A percentile compares a stretch with the other conserved stretches of the same genome.
Conservation (phyloP, 2,888 invertebrate species). For the Drosophila birchii region DNA sequence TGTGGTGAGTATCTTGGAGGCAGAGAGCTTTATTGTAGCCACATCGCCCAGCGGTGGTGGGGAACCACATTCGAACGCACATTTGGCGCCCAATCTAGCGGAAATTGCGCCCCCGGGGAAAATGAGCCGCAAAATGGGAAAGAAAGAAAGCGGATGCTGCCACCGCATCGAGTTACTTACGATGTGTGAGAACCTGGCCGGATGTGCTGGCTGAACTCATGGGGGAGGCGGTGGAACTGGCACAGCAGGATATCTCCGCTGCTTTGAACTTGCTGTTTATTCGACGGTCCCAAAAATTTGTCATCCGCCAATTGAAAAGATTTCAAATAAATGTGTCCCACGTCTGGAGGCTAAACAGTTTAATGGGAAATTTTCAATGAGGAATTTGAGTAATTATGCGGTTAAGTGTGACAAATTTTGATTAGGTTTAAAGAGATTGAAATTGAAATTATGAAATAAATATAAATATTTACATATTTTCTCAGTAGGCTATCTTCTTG, state of each 20-base stretch:
- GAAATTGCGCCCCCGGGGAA: slow-evolving; percentile 39
- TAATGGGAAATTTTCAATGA: background rate
- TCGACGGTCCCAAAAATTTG: slow-evolving; percentile 14
- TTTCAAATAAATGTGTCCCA: background rate
- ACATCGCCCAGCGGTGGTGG: slow-evolving; percentile 11
- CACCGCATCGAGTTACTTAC: slow-evolving; percentile 23
- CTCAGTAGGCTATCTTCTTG: background rate
- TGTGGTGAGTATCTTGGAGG: slow-evolving; percentile 47
- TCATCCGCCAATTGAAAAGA: slow-evolving; percentile 5
- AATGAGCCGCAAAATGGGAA: slow-evolving; percentile 34
- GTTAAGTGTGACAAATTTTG: background rate
- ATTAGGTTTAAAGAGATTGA: no score
- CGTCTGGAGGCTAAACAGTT: background rate
- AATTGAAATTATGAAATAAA: background rate
- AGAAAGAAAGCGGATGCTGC: slow-evolving; percentile 28
- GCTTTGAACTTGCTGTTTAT: slow-evolving; percentile 31
- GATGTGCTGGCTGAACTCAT: slow-evolving; percentile 36
- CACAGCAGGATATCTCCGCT: slow-evolving; percentile 32
- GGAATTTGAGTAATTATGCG: background rate
- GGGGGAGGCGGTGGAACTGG: background rate
- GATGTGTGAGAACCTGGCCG: slow-evolving; percentile 45
- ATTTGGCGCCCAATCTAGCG: slow-evolving; percentile 56
- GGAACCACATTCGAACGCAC: slow-evolving; percentile 26
- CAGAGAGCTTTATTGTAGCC: slow-evolving; percentile 11
- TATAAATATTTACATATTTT: background rate